Percentiles rank a stretch among this genome's conserved stretches.
Conservation (phyloP, 2,888 invertebrate species). For the Leptogaster cylindrica region DNA sequence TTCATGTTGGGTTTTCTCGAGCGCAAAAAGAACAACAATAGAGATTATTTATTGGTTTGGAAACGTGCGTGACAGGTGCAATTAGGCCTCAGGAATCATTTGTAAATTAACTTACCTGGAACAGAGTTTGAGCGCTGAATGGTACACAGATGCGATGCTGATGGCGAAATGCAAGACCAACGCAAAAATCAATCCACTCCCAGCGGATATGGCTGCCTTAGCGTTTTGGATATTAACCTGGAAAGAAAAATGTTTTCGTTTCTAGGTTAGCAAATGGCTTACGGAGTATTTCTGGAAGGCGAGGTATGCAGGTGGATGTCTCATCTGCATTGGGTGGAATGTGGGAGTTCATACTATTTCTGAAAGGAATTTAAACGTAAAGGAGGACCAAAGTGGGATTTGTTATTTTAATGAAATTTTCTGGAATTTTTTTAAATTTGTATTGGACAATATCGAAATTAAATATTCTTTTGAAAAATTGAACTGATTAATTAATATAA, state of each 20-base stretch:
- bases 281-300: not conserved
- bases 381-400: no score
- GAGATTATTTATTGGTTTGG: not conserved
- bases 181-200: conserved; percentile 58
- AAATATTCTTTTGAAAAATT: no score
- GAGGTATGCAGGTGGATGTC: no score
- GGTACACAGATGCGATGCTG: conserved; percentile 60
- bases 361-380: no score
- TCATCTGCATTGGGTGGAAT: no score
- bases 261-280: not conserved
- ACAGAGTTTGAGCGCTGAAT: conserved; percentile 58
- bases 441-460: no score
- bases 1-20: no score
- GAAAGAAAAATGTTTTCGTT: conserved; percentile 39
- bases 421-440: no score
- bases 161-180: conserved; percentile 59
- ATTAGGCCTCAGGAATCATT: not conserved
- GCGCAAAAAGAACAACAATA: no score
- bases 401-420: no score
- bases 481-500: no score
- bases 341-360: no score
- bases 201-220: conserved; percentile 58
- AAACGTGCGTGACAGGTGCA: not conserved
- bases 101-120: conserved; percentile 55
- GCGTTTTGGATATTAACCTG: conserved; percentile 56